These are phyloP conservation scores for Aratinga solstitialis DNA, from an alignment of 2,797 vertebrate genomes.

Conservation along the genomic window DNA sequence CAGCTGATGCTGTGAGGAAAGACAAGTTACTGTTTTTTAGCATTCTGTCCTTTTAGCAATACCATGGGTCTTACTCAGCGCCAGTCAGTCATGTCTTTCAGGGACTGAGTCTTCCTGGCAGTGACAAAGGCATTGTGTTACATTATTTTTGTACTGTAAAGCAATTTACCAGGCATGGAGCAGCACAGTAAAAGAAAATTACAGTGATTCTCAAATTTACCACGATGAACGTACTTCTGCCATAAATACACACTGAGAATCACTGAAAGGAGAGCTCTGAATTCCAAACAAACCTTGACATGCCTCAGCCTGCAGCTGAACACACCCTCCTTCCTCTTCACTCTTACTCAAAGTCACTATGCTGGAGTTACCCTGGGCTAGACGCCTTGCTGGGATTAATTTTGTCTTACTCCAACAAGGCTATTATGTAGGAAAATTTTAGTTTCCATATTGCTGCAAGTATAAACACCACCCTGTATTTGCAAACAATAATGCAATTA, in stretches of 20 bases:
- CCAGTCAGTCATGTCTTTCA: slow-evolving; percentile 19
- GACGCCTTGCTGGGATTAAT: background rate
- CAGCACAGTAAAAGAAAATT: slow-evolving; percentile 57
- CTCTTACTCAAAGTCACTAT: background rate
- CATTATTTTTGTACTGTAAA: slow-evolving; percentile 32
- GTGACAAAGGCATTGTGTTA: slow-evolving; percentile 15
- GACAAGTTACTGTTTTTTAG: background rate
- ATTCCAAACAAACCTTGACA: slow-evolving; percentile 61
- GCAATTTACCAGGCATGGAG: slow-evolving; percentile 59
- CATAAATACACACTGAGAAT: slow-evolving; percentile 48
- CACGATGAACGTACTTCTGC: slow-evolving; percentile 15
- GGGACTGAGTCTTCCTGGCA: background rate
- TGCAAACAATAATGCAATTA: slow-evolving; percentile 69
- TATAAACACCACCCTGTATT: slow-evolving; percentile 56
- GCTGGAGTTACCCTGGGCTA: background rate
- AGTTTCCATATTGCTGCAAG: slow-evolving; percentile 14
- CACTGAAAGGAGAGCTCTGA: slow-evolving; percentile 56
- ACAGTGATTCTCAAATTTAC: slow-evolving; percentile 68
- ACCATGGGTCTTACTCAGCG: slow-evolving; percentile 6
- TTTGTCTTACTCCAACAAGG: background rate
- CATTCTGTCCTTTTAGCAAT: slow-evolving; percentile 1
- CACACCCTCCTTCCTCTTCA: background rate
- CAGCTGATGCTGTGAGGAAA: background rate
- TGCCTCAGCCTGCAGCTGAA: slow-evolving; percentile 31
- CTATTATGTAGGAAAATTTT: background rate